Base-by-base conservation (phyloP, 2,888 invertebrate species). In the Caenorhabditis sp. region DNA sequence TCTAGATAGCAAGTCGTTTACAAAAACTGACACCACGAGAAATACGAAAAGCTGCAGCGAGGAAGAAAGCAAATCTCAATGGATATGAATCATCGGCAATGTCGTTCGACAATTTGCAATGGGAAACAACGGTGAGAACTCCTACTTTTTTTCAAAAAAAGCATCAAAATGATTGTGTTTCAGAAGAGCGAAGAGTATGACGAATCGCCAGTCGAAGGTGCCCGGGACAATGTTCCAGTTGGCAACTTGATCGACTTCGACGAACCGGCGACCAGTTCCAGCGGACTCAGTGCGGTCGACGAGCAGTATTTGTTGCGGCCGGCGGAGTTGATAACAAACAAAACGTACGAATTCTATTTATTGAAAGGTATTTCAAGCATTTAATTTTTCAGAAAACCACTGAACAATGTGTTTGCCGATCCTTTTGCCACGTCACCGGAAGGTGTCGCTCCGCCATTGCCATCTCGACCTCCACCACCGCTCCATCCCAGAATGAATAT, bases 21-120 rank as follows among this genome's bases (percentile, higher is more conserved):
- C 78, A 74, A 55, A 61, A 37, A 47, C 71, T 81, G 3, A 81
- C 70, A 3, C 81, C 76, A 2, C 51, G 67, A 13, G 81, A 81
- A 35, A 76, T 81, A 37, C 28, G 83, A 62, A 70, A 61, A 72
- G 80, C 60, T 20, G 80, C 67, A 24, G 61, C 40, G 37, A 82
- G 61, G n/a, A 69, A 70, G 28, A 81, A 77, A 8, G 40, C 71
- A 4, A 51, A 22, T 28, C 58, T 60, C 18, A 78, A 78, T 62
- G 81, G 67, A n/a, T 18, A 18, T 2, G 77, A 77, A 15, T 56
- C 56, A 4, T n/a, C 65, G 13, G 82, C 86, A 44, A 74, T 87
- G 60, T 85, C 85, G 2, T 87, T 87, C 60, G 87, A 85, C 20
- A 87, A 87, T 60, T 51, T 84, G 4, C 87, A 87, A 64, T 87